Evolutionary conservation across 1,140 invertebrate genomes (phyloP).

Genomic region (Coenobita brevimanus): DNA sequence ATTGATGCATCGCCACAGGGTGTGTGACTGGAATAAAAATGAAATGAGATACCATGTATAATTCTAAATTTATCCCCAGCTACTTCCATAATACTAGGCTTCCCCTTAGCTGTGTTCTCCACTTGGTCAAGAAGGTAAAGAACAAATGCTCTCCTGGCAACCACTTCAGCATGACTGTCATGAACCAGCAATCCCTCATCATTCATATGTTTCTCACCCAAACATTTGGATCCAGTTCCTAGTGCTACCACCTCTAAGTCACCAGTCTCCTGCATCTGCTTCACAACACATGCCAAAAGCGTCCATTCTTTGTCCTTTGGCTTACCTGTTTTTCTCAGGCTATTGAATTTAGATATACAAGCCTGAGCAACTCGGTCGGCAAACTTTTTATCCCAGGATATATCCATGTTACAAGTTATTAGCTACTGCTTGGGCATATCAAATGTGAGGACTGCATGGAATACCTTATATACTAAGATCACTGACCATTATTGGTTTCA

Average conservation of each 20-base stretch:
- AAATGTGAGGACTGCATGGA: too few relatives aligned
- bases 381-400: conserved; percentile 68
- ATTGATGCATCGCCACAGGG: conserved; percentile 98
- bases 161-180: conserved; percentile 94
- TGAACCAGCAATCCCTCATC: conserved; percentile 82
- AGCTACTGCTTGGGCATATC: too few relatives aligned
- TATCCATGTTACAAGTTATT: background rate
- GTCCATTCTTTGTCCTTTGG: conserved; percentile 87
- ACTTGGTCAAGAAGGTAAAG: conserved; percentile 84
- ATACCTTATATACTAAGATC: too few relatives aligned
- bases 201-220: conserved; percentile 83
- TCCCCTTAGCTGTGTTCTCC: conserved; percentile 72
- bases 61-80: conserved; percentile 72
- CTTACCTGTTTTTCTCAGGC: conserved; percentile 86
- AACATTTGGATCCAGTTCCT: conserved; percentile 93
- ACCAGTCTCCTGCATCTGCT: conserved; percentile 70
- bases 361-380: conserved; percentile 76
- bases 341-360: conserved; percentile 79
- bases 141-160: conserved; percentile 87
- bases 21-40: conserved; percentile 89
- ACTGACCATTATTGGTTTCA: too few relatives aligned
- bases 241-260: conserved; percentile 82
- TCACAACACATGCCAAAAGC: conserved; percentile 83
- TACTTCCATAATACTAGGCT: conserved; percentile 73
- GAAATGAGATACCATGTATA: conserved; percentile 81